These are phyloP conservation scores for Zosterops japonicus DNA, from an alignment of 2,113 vertebrate genomes.

Conservation along the genomic window DNA sequence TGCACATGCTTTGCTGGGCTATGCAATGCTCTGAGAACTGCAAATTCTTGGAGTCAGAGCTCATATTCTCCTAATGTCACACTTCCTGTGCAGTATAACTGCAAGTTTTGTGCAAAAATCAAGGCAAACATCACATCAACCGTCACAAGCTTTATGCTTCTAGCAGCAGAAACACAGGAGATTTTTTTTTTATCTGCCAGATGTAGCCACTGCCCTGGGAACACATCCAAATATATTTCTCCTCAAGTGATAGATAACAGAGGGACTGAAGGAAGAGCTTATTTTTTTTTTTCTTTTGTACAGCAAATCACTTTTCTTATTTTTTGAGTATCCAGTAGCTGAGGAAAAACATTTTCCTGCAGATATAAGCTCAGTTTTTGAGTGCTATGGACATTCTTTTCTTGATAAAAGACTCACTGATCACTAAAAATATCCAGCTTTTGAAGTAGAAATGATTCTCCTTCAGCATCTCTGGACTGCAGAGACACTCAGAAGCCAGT, in stretches of 20 bases:
- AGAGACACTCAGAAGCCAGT: neutral
- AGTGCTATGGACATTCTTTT: neutral
- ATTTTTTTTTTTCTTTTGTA: neutral
- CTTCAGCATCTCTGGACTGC: neutral
- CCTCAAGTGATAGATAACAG: neutral
- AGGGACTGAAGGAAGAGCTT: neutral
- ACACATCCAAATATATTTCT: neutral
- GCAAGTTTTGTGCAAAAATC: neutral
- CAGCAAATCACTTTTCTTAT: neutral
- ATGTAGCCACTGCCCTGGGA: neutral
- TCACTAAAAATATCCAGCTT: conserved; percentile 38
- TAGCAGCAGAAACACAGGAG: neutral
- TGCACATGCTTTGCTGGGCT: neutral
- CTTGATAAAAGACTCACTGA: conserved; percentile 1
- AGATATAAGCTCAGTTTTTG: neutral
- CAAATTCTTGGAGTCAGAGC: neutral
- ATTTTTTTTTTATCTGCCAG: neutral
- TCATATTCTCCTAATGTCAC: neutral
- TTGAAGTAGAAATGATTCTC: conserved; percentile 12
- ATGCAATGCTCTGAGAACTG: neutral
- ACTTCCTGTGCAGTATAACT: neutral
- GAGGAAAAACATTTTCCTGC: neutral
- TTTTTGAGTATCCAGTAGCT: neutral
- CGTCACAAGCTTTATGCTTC: neutral
- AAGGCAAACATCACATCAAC: neutral